These are phyloP conservation scores for Vannuccia rotundouncinata DNA, from an alignment of 2,888 invertebrate species.

Conservation along the genomic window DNA sequence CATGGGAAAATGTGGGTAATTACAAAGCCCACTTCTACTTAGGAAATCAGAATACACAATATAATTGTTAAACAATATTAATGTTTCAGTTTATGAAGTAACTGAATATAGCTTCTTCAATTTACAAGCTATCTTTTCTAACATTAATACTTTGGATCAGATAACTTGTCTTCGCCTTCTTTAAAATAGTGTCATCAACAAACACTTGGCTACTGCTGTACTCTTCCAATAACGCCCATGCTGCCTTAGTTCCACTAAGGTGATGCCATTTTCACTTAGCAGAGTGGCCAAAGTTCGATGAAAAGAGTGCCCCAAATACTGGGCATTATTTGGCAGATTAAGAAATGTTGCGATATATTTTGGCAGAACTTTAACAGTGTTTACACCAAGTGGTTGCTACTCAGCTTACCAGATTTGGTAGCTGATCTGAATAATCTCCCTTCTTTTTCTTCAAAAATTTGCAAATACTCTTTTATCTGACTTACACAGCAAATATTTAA, in stretches of 20 bases:
- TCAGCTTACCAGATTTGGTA: too few species aligned
- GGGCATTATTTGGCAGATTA: not conserved
- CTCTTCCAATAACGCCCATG: not conserved
- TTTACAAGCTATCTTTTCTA: not conserved
- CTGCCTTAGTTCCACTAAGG: not conserved
- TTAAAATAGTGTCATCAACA: not conserved
- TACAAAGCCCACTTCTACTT: not conserved
- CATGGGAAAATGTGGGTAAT: not conserved
- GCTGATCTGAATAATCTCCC: too few species aligned
- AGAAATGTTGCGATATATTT: not conserved
- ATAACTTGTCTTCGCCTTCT: not conserved
- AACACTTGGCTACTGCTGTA: not conserved
- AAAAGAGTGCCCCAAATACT: not conserved
- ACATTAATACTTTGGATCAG: not conserved
- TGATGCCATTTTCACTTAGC: not conserved
- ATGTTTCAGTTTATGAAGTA: not conserved
- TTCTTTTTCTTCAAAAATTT: too few species aligned
- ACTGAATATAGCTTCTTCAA: not conserved
- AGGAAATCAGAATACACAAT: not conserved
- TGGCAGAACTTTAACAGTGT: too few species aligned
- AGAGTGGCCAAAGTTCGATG: not conserved
- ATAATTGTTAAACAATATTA: not conserved
- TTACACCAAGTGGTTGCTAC: too few species aligned
- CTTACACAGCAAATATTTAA: too few species aligned
- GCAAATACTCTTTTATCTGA: too few species aligned